These are phyloP conservation scores for Thamnophis elegans DNA, from an alignment of 2,797 vertebrate genomes.

Conservation along the genomic window DNA sequence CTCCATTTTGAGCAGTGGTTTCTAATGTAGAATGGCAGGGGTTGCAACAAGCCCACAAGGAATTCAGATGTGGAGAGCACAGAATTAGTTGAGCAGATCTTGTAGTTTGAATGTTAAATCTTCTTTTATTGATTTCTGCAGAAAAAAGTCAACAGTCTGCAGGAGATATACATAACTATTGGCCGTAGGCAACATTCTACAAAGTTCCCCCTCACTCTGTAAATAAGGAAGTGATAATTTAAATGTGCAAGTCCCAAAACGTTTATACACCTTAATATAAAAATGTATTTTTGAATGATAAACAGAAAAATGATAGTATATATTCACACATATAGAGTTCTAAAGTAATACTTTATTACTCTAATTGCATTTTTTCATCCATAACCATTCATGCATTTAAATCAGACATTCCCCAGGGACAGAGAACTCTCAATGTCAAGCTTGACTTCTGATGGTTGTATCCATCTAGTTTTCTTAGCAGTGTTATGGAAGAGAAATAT, in stretches of 20 bases:
- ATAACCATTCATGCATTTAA: background rate
- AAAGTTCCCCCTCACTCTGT: background rate
- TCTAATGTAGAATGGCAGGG: background rate
- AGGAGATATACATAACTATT: background rate
- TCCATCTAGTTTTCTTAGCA: background rate
- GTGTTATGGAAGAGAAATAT: background rate
- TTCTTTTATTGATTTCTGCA: background rate
- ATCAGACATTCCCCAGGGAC: background rate
- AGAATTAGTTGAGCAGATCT: background rate
- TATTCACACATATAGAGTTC: background rate
- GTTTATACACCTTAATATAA: background rate
- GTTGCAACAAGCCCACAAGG: background rate
- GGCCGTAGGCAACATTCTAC: background rate
- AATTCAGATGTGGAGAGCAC: background rate
- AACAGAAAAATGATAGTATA: background rate
- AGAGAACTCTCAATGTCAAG: background rate
- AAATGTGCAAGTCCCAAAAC: background rate
- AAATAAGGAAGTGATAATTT: background rate
- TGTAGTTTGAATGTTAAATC: background rate
- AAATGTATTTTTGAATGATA: background rate
- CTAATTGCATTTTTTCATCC: background rate
- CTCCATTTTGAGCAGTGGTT: background rate
- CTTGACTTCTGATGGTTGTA: background rate
- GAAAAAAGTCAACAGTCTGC: background rate
- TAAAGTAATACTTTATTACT: background rate